These are phyloP conservation scores for Brachionus rotundiformis DNA, from an alignment of 1,140 invertebrate species.

Conservation along the genomic window DNA sequence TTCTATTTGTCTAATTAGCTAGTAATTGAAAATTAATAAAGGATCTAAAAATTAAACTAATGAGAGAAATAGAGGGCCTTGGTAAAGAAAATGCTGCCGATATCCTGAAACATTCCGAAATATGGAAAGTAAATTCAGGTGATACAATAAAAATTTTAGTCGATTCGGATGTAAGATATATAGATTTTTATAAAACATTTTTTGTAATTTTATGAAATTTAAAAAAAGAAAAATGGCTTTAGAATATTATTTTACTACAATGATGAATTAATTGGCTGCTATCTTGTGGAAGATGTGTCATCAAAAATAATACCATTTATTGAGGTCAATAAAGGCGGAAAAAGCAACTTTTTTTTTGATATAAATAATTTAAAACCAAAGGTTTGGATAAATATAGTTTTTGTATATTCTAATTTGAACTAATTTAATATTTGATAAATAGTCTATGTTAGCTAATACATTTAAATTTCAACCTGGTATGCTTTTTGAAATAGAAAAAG, in stretches of 20 bases:
- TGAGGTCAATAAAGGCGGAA: neutral
- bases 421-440: neutral
- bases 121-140: neutral
- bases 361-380: neutral
- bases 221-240: neutral
- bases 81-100: neutral
- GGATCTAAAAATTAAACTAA: neutral
- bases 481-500: constrained; percentile 6
- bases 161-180: neutral
- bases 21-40: neutral
- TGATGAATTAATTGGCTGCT: constrained; percentile 1
- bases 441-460: neutral
- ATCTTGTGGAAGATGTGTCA: neutral
- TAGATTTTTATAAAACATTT: neutral
- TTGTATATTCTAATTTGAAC: too few relatives aligned
- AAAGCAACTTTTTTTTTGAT: constrained; percentile 2
- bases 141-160: constrained; percentile 3
- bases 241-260: constrained; percentile 23
- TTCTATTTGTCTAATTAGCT: neutral
- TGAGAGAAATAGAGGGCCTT: neutral
- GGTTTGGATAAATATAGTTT: neutral
- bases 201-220: neutral
- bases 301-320: neutral
- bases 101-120: neutral
- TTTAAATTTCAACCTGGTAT: constrained; percentile 16